These are phyloP conservation scores for Diplodus sargus DNA, from an alignment of 2,797 vertebrate genomes.

Conservation along the genomic window DNA sequence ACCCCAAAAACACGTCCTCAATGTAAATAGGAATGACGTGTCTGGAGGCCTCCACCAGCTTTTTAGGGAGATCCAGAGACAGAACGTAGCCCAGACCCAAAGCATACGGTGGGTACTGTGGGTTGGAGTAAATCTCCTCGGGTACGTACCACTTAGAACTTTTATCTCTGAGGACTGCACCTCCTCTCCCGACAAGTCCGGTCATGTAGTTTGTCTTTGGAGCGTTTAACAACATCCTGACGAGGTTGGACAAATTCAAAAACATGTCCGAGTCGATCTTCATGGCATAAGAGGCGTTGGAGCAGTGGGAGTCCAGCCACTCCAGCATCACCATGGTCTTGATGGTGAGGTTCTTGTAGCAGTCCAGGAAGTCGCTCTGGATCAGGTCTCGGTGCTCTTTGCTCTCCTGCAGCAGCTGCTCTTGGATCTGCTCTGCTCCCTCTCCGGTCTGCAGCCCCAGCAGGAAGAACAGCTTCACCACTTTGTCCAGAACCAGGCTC, in stretches of 20 bases:
- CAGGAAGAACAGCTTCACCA: conserved; percentile 80
- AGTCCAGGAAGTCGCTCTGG: conserved; percentile 81
- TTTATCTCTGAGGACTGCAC: background rate
- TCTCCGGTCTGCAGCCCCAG: conserved; percentile 55
- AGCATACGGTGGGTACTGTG: conserved; percentile 73
- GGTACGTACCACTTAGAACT: conserved; percentile 80
- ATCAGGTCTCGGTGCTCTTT: conserved; percentile 72
- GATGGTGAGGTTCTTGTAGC: conserved; percentile 84
- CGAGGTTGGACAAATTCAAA: conserved; percentile 75
- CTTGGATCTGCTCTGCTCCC: conserved; percentile 10
- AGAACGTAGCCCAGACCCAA: conserved; percentile 82
- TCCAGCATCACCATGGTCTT: conserved; percentile 84
- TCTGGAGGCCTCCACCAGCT: conserved; percentile 65
- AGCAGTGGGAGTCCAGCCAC: conserved; percentile 76
- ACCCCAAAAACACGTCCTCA: conserved; percentile 83
- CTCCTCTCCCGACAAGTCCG: conserved; percentile 31
- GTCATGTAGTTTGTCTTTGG: conserved; percentile 60
- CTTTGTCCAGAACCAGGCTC: conserved; percentile 35
- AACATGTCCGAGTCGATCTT: conserved; percentile 84
- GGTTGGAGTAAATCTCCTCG: background rate
- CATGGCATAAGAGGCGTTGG: conserved; percentile 72
- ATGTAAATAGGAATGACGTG: conserved; percentile 76
- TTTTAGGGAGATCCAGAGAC: conserved; percentile 72
- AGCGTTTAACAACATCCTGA: conserved; percentile 28
- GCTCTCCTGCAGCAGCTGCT: conserved; percentile 70